Conservation (phyloP, 1,140 invertebrate species). For the Drosophila carrolli region DNA sequence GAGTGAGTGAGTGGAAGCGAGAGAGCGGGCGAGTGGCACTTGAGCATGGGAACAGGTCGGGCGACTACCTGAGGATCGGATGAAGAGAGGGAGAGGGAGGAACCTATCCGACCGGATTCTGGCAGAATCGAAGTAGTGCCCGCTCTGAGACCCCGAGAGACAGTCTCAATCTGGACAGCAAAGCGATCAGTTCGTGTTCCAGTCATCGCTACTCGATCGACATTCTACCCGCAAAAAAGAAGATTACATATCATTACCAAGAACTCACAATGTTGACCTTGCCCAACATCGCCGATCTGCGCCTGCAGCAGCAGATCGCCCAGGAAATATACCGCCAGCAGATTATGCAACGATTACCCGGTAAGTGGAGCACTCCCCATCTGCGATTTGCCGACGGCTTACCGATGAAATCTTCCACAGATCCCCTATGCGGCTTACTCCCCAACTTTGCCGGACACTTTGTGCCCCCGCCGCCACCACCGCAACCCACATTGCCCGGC, state of each 20-base stretch:
- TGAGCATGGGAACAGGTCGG: slow-evolving; percentile 64
- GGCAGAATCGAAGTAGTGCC: slow-evolving; percentile 53
- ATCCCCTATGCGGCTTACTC: slow-evolving; percentile 78
- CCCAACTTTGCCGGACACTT: slow-evolving; percentile 67
- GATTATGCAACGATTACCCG: slow-evolving; percentile 84
- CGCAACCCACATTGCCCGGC: slow-evolving; percentile 73
- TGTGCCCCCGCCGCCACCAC: slow-evolving; percentile 45
- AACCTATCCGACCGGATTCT: slow-evolving; percentile 68
- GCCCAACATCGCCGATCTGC: slow-evolving; percentile 79
- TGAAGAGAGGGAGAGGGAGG: slow-evolving; percentile 5
- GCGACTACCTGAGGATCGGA: slow-evolving; percentile 60
- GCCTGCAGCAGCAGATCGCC: slow-evolving; percentile 83
- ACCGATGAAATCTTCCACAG: slow-evolving; percentile 33
- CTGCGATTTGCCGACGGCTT: slow-evolving; percentile 56
- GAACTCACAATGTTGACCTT: slow-evolving; percentile 67
- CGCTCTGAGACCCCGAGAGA: slow-evolving; percentile 29
- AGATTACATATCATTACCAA: slow-evolving; percentile 1
- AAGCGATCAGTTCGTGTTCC: slow-evolving; percentile 57
- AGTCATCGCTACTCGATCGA: slow-evolving; percentile 7
- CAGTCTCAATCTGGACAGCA: slow-evolving; percentile 69
- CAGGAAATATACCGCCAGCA: slow-evolving; percentile 84
- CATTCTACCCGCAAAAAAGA: neutral
- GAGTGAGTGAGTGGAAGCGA: slow-evolving; percentile 26
- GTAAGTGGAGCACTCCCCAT: slow-evolving; percentile 50
- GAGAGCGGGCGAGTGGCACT: slow-evolving; percentile 22